phyloP scores from a whole-genome alignment of 2,113 vertebrate species.

The Cryptotis parvus region DNA sequence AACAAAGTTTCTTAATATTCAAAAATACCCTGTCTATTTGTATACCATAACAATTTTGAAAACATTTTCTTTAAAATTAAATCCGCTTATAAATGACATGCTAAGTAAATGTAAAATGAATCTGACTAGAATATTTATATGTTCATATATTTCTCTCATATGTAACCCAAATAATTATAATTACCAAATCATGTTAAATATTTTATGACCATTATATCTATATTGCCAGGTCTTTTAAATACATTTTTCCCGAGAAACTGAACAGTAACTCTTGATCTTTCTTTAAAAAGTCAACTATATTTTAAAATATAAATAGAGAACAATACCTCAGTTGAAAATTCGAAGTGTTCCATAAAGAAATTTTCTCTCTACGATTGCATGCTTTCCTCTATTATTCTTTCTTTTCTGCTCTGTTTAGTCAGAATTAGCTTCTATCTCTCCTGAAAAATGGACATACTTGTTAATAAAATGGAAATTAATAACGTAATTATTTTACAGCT shows the following conservation, averaged over 20 bases:
- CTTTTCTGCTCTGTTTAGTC: slow-evolving; percentile 37
- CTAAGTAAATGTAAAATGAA: not conserved
- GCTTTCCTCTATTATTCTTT: not conserved
- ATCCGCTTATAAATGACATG: not conserved
- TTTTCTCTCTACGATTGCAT: not conserved
- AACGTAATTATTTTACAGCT: slow-evolving; percentile 52
- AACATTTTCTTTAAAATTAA: slow-evolving; percentile 11
- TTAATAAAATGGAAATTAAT: slow-evolving; percentile 46
- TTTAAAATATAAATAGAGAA: not conserved
- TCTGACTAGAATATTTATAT: not conserved
- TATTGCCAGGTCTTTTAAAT: not conserved
- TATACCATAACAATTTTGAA: not conserved
- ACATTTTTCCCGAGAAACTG: not conserved
- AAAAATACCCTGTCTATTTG: not conserved
- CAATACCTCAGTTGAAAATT: no score
- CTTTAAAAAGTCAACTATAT: not conserved
- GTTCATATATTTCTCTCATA: not conserved
- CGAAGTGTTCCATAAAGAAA: no score
- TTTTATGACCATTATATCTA: not conserved
- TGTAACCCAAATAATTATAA: not conserved
- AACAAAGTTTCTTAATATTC: not conserved
- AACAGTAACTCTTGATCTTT: not conserved
- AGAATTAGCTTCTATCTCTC: not conserved
- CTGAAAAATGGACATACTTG: not conserved
- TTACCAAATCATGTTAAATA: not conserved